phyloP scores from a whole-genome alignment of 2,888 invertebrate species.

The Hanleya hanleyi region DNA sequence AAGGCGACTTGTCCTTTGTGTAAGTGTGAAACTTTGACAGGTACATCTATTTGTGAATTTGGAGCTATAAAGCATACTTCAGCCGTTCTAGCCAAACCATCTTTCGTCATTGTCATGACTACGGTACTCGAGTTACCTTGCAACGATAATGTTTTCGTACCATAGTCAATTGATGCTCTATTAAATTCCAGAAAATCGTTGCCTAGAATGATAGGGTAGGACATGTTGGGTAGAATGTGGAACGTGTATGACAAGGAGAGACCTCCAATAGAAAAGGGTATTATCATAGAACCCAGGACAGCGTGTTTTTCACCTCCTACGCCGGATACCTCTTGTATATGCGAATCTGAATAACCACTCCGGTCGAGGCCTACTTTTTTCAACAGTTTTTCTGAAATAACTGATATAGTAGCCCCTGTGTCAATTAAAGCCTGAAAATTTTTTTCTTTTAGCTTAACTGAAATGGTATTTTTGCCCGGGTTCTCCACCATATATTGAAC shows the following conservation, averaged over 20 bases:
- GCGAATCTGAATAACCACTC: not conserved
- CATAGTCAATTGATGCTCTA: conserved; percentile 30
- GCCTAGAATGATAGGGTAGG: conserved; percentile 28
- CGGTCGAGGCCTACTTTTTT: not conserved
- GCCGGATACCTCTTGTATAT: not conserved
- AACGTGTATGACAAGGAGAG: not conserved
- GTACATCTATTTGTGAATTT: not conserved
- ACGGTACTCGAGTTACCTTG: conserved; percentile 13
- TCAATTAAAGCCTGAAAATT: not conserved
- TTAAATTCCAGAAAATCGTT: conserved; percentile 32
- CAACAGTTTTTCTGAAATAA: not conserved
- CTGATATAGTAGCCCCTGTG: not conserved
- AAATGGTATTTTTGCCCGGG: not conserved
- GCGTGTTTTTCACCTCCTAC: no score
- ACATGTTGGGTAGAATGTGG: not conserved
- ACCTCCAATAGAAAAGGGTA: not conserved
- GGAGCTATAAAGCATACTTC: not conserved
- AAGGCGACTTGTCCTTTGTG: not conserved
- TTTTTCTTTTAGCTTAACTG: not conserved
- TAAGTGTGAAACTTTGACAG: not conserved
- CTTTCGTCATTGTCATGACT: conserved; percentile 12
- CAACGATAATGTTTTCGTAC: conserved; percentile 10
- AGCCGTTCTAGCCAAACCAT: not conserved
- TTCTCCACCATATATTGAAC: no score
- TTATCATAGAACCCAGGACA: not conserved